Base-by-base conservation (phyloP, 1,140 invertebrate genomes). In the Drosophila tropicalis region DNA sequence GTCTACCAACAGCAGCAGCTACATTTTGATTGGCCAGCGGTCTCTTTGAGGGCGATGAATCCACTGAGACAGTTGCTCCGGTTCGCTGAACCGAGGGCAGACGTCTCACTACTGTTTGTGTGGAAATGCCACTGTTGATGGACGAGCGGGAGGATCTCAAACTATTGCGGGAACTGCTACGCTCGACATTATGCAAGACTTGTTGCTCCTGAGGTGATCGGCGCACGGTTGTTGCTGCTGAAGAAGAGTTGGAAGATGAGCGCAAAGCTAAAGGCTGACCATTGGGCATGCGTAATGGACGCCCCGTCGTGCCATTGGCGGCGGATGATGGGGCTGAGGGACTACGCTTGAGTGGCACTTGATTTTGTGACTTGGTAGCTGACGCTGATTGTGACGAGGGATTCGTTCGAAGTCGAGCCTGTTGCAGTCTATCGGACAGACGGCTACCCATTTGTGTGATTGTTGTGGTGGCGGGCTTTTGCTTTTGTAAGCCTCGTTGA, bases 91-190 rank as follows among this genome's bases (percentile, higher is more conserved):
- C 82, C 0, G 79, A 61, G 10, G 94, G 93, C 17, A 95, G 93
- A 57, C 95, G 95, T 67, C 95, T 93, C 0, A 97, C 96, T 0
- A 97, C 90, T 0, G 96, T 97, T 76, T 96, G 95, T 0, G 96
- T 95, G 5, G 96, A 97, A 0, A 95, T 95, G 1, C 96, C 94
- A 87, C 96, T 97, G 79, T 96, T 97, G 25, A 97, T 93, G 0
- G 96, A 97, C 77, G 96, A 97, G 5, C 95, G 93, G 1, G 96
- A 97, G 74, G 96, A 96, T 1, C 96, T 93, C 9, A 98, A 91
- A 67, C 96, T 97, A 36, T 95, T 96, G 13, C 96, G 92, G 0
- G 95, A 96, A 54, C 93, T 94, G 4, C 94, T 95, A 15, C 94
- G 91, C 72, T 95, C 94, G 1, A 95, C 94, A n/a, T 93, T 93